Percentiles rank a stretch among this genome's conserved stretches.
Conservation (phyloP, 2,888 invertebrate species). For the Resseliella maxima region DNA sequence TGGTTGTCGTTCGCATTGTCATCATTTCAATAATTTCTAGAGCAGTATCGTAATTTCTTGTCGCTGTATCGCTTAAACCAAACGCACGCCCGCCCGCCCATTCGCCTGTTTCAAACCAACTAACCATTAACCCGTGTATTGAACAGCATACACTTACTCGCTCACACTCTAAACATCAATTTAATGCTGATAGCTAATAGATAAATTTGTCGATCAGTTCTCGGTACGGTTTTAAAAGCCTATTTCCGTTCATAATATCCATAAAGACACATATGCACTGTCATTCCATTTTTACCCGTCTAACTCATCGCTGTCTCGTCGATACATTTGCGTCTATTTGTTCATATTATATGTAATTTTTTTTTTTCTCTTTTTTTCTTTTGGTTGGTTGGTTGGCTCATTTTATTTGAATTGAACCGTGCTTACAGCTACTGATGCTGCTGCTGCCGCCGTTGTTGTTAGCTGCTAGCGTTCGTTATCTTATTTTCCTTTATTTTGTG, state of each 20-base stretch:
- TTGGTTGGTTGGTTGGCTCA: background rate
- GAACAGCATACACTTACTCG: background rate
- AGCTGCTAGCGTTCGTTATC: conserved; percentile 24
- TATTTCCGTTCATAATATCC: conserved; percentile 45
- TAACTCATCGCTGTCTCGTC: background rate
- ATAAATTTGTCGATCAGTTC: conserved; percentile 38
- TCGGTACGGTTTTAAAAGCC: conserved; percentile 26
- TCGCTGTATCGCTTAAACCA: background rate
- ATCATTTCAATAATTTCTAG: conserved; percentile 48
- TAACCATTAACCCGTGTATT: background rate
- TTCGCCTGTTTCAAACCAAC: too few relatives aligned
- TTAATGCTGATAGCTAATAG: background rate
- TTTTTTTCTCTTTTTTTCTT: background rate
- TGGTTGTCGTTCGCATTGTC: conserved; percentile 13
- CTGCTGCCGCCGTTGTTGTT: background rate
- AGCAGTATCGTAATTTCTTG: conserved; percentile 22
- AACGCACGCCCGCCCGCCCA: background rate
- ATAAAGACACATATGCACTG: background rate
- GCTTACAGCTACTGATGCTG: background rate
- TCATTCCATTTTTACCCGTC: background rate
- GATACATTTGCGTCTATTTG: conserved; percentile 13
- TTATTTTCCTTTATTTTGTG: conserved; percentile 21
- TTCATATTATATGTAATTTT: background rate
- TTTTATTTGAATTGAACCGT: too few relatives aligned
- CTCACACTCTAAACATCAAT: too few relatives aligned